A percentile compares a stretch with the other conserved stretches of the same genome.
phyloP scores from a whole-genome alignment of 1,140 invertebrate species.

The Thrips palmi region DNA sequence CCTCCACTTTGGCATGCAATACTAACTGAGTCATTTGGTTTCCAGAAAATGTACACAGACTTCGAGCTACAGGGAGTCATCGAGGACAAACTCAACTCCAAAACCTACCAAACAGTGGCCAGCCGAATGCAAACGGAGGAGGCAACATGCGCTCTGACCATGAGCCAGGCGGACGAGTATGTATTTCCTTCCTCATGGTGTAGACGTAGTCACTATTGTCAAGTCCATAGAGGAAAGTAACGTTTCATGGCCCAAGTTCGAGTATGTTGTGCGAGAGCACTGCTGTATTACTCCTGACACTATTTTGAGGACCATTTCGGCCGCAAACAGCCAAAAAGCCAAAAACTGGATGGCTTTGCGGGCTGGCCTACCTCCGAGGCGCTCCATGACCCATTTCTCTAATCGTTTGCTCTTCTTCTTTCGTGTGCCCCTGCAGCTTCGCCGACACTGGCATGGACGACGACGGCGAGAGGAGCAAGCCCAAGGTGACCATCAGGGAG shows the following conservation, averaged over 20 bases:
- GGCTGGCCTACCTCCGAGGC: too few species aligned
- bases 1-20: background rate
- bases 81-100: conserved; percentile 94
- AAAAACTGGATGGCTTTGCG: too few species aligned
- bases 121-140: conserved; percentile 93
- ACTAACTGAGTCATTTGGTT: conserved; percentile 14
- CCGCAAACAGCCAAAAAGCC: too few species aligned
- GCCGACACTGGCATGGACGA: conserved; percentile 37
- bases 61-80: conserved; percentile 98
- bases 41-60: conserved; percentile 94
- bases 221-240: too few species aligned
- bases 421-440: conserved; percentile 20
- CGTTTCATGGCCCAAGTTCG: too few species aligned
- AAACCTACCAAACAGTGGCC: conserved; percentile 84
- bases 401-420: conserved; percentile 1
- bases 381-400: too few species aligned
- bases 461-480: conserved; percentile 35
- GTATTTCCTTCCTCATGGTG: too few species aligned
- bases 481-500: conserved; percentile 41
- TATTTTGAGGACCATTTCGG: too few species aligned
- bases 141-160: conserved; percentile 76
- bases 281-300: too few species aligned
- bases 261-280: too few species aligned
- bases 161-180: conserved; percentile 54
- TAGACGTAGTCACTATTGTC: too few species aligned